Base-by-base conservation (phyloP, 2,888 invertebrate species). In the Tiliacea citrago region DNA sequence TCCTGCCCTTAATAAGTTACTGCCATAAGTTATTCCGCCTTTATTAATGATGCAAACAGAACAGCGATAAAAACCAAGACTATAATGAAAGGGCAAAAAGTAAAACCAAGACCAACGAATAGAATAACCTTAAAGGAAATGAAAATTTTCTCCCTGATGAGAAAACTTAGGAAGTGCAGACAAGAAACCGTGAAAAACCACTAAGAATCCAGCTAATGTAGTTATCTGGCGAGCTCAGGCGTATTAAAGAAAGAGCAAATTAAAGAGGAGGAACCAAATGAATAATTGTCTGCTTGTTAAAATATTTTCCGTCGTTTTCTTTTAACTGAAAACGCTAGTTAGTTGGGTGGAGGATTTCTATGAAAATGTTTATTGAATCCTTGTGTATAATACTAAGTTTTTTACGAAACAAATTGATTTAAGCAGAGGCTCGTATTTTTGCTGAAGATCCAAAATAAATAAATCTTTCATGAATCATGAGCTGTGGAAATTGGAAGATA, bases 111-210 rank as follows among this genome's bases (percentile, higher is more conserved):
- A 84, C 82, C 85, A 89, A 83, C 75, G 86, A 83, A 86, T 72
- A 87, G 79, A 85, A 85, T 85, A 88, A 90, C 86, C 83, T 81
- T 85, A 82, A 76, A 87, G 89, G 89, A 92, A 92, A 92, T 92
- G 75, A 89, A 90, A 89, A 90, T 91, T 91, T 82, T 89, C 85
- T 85, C 78, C 75, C 84, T 86, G 91, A 93, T 92, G 91, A 91
- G 91, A 91, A 93, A 94, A 92, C 90, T 92, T 90, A 86, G 76
- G 69, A 58, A 79, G 75, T 78, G 76, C 75, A 85, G 85, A 81
- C 84, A 85, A 85, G 86, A 88, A 89, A 88, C 84, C 60, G 85
- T 90, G 90, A 86, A 92, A 90, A 91, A 90, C 89, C 90, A 85
- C 89, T 85, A 86, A 86, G 88, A 91, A 89, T 79, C 74, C 79